Base-by-base conservation (phyloP, 2,888 invertebrate genomes). In the Clusia tigrina region DNA sequence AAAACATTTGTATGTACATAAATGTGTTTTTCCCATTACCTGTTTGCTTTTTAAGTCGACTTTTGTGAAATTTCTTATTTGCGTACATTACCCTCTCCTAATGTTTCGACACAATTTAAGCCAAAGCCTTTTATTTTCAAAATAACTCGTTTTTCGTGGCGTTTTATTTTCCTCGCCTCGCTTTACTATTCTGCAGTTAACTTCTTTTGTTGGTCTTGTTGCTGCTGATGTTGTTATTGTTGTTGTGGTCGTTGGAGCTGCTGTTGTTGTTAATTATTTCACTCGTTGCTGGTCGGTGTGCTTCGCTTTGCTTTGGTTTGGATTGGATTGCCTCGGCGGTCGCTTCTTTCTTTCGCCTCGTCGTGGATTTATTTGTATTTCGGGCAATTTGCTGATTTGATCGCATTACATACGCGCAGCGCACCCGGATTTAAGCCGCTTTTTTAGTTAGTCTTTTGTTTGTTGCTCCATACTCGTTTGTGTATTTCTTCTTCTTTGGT, bases 391-490 rank as follows among this genome's bases (percentile, higher is more conserved):
- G 48, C 48, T 20, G 48, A 48, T 48, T 48, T 48, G 48, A 48
- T 48, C 48, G 48, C 48, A 20, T 48, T 48, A 48, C 42, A 5
- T 3, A n/a, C 42, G 42, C 18, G 48, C 48, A 15, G 48, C 48
- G 48, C 22, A 58, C 58, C 63, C 63, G 63, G 63, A 63, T 58
- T 63, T 58, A 51, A 63, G 58, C 37, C 58, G 58, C 58, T 58
- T 63, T 58, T 38, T 25, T 15, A 54, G 18, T 55, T 20, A 5
- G 25, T 10, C 12, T 54, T 54, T 54, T 54, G 54, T 32, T 23
- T 37, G 18, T 22, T n/a, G n/a, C n/a, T n/a, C n/a, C n/a, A n/a
- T n/a, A 17, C 26, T 42, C 48, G 20, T 42, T 61, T 61, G 37
- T 53, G 32, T 23, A 24, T 37, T 57, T 42, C 42, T 52, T 18